Evolutionary conservation across 2,797 vertebrate genomes (phyloP).

Genomic region (Sebastes dallii): DNA sequence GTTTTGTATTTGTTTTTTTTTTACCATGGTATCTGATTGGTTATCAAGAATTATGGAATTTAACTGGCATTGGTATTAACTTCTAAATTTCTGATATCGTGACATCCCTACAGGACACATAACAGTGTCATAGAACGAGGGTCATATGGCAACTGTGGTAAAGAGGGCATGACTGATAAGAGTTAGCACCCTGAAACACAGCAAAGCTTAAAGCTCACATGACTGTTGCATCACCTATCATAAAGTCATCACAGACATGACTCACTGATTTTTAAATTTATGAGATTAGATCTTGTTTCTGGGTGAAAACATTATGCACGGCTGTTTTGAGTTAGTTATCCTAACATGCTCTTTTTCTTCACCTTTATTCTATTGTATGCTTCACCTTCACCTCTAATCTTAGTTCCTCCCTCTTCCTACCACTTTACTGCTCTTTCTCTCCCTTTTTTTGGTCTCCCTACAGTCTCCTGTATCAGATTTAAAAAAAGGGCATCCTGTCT

Average conservation of each 20-base stretch:
- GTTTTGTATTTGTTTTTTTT: no score
- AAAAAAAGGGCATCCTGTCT: conserved; percentile 72
- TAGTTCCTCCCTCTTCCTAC: conserved; percentile 14
- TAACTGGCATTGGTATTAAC: no score
- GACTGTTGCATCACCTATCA: neutral
- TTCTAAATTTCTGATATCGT: no score
- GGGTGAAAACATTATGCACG: neutral
- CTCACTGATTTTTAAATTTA: neutral
- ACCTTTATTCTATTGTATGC: conserved; percentile 22
- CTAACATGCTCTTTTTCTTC: neutral
- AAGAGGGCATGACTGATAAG: neutral
- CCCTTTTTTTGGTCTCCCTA: conserved; percentile 15
- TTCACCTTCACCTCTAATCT: conserved; percentile 34
- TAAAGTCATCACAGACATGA: neutral
- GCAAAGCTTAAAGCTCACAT: conserved; percentile 16
- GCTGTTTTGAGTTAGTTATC: neutral
- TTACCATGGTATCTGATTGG: no score
- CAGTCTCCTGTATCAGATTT: conserved; percentile 60
- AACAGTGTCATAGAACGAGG: neutral
- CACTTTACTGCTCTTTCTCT: conserved; percentile 12
- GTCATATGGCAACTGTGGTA: no score
- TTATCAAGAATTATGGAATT: no score
- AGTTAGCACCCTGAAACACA: neutral
- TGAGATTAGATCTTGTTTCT: neutral
- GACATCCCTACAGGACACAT: neutral